Evolutionary conservation across 2,888 invertebrate genomes (phyloP), one percentile per base, ranked within the genome.

Genomic region (Elysia crispata): DNA sequence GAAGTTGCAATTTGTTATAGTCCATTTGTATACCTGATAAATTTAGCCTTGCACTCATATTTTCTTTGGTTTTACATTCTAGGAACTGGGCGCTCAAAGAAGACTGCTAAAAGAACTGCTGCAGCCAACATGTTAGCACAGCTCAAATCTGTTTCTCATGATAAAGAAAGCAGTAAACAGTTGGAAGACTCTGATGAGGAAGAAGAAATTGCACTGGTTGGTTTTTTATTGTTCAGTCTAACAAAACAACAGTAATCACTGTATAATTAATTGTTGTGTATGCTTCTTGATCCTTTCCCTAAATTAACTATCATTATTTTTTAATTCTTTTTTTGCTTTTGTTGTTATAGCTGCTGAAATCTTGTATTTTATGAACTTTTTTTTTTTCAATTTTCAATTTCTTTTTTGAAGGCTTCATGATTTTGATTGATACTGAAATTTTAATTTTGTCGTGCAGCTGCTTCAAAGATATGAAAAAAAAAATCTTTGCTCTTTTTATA

Each of bases 61-160:
- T 41, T 41, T n/a, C n/a, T n/a, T n/a, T n/a, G n/a, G n/a, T n/a
- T 41, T 41, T 41, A 41, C 41, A 41, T 41, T 77, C 5, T 67
- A 90, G 93, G 92, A 41, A 85, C 88, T 76, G 98, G 98, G 23
- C 97, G 98, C 90, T 98, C 97, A 76, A 99, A 99, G 94, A 98
- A 98, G 92, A 94, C 97, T 75, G 98, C 98, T 1, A 99, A 99
- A 92, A 94, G 98, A n/a, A 95, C 96, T 91, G 98, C 98, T 0
- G 98, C 98, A 1, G 96, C 96, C 91, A 96, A 96, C 92, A 97
- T 98, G 97, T 85, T 93, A 83, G 89, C 95, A 86, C 86, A 90
- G 95, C 89, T 90, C 49, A 85, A 85, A 64, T 84, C 83, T 33
- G 80, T 89, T 41, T 85, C 86, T 28, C 73, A 67, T 3, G 85